A percentile compares a stretch with the other conserved stretches of the same genome.
Conservation (phyloP, 1,140 invertebrate species). For the Dryas iulia region DNA sequence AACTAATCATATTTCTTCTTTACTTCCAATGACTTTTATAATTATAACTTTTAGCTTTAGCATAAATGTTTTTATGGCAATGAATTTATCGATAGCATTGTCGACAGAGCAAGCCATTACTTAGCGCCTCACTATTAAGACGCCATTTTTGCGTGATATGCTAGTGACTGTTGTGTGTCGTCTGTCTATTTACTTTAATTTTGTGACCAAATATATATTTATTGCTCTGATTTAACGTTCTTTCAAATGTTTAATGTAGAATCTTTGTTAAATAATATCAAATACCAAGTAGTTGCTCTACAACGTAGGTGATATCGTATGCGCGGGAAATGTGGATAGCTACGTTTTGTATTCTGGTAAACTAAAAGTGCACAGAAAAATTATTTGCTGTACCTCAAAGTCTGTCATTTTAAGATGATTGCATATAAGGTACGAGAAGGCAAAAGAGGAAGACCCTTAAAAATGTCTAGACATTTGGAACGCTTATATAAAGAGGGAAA, state of each 20-base stretch:
- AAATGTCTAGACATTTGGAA: constrained; percentile 60
- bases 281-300: constrained; percentile 25
- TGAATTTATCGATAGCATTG: constrained; percentile 4
- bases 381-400: neutral
- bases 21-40: no score
- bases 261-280: constrained; percentile 16
- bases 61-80: no score
- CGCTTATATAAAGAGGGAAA: constrained; percentile 70
- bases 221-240: constrained; percentile 11
- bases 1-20: no score
- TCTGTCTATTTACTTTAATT: constrained; percentile 31
- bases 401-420: constrained; percentile 47
- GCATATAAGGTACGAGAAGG: constrained; percentile 54
- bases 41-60: no score
- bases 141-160: constrained; percentile 65
- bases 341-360: constrained; percentile 48
- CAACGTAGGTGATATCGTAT: constrained; percentile 46
- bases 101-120: constrained; percentile 27
- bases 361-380: constrained; percentile 22
- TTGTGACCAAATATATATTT: constrained; percentile 23
- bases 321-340: constrained; percentile 78
- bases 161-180: constrained; percentile 44
- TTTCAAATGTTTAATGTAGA: constrained; percentile 19
- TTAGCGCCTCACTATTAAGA: constrained; percentile 53
- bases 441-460: constrained; percentile 48